Percentiles rank a stretch among this genome's conserved stretches.
These are phyloP conservation scores for Drosophila longiperda DNA, from an alignment of 2,888 invertebrate species.

Conservation along the genomic window DNA sequence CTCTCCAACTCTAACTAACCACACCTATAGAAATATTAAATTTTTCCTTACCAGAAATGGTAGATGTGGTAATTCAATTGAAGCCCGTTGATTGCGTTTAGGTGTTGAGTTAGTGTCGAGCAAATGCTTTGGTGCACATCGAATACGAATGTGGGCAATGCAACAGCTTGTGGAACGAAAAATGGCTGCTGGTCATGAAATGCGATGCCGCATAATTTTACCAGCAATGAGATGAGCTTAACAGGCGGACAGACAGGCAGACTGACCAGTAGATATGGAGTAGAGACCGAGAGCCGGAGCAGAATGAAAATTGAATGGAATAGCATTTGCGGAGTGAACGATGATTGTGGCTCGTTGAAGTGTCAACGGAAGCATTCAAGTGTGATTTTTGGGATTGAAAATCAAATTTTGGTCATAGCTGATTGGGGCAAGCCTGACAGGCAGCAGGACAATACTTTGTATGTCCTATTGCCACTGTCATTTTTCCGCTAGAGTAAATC, in stretches of 20 bases:
- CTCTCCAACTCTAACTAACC: background rate
- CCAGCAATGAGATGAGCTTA: conserved; percentile 40
- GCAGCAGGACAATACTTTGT: conserved; percentile 16
- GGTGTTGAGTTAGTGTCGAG: conserved; percentile 7
- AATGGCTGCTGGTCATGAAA: conserved; percentile 41
- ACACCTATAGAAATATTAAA: background rate
- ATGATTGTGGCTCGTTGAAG: conserved; percentile 45
- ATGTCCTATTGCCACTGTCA: conserved; percentile 2
- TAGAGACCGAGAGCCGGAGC: background rate
- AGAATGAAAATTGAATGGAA: conserved; percentile 30
- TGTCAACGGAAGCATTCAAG: conserved; percentile 62
- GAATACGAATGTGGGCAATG: conserved; percentile 32
- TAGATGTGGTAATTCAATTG: background rate
- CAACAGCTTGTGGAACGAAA: conserved; percentile 35
- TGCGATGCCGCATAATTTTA: conserved; percentile 58
- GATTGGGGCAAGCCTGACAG: conserved; percentile 12
- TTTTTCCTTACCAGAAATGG: background rate
- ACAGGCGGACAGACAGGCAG: conserved; percentile 3
- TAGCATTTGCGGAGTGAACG: conserved; percentile 31
- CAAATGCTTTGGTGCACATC: background rate
- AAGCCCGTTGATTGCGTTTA: conserved; percentile 23
- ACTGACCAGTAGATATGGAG: background rate
- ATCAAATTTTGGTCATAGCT: conserved; percentile 51
- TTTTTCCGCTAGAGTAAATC: conserved; percentile 39
- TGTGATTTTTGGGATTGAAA: conserved; percentile 57